Evolutionary conservation across 2,113 vertebrate genomes (phyloP), one percentile per base, ranked within the genome.

Genomic region (Vicugna pacos): DNA sequence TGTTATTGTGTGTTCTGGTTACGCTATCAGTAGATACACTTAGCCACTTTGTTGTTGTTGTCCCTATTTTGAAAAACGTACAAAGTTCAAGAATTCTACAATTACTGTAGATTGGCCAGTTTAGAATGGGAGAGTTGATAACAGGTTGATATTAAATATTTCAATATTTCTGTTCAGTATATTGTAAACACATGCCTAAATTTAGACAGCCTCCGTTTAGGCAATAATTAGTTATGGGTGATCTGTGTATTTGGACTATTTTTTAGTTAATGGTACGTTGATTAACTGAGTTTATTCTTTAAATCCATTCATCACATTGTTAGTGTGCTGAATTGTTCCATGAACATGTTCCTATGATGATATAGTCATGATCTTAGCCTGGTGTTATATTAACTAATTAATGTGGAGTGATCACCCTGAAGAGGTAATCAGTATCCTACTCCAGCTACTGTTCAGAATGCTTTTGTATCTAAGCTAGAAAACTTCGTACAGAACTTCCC

Each of bases 1-100:
- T 81, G n/a, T 54, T 96, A 83, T 30, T 97, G 72, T 67, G 14
- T 82, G 62, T 15, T 85, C 42, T 91, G 85, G 32, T 82, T 83
- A 28, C 80, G 54, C 3, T 42, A 42, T 17, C 50, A 93, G 38
- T 58, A 76, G 20, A 54, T 72, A 42, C 2, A 69, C 32, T 56
- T 38, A 30, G 54, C 6, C 65, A 6, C 28, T 46, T 48, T 28
- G 12, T 20, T 30, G n/a, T 22, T 48, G 14, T 81, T 80, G n/a
- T 52, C 92, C 6, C 1, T 86, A 24, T 92, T 94, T 97, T 90
- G 50, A 96, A 93, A 16, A 96, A 11, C 0, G 0, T 50, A 12
- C 32, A 95, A 73, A 70, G 13, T 58, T 92, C 46, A 96, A 93
- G 48, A 83, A 95, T 88, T 95, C 22, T 89, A 20, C 54, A 86